These are phyloP conservation scores for Thalassaphorura encarpata DNA, from an alignment of 1,140 invertebrate species.

Conservation along the genomic window DNA sequence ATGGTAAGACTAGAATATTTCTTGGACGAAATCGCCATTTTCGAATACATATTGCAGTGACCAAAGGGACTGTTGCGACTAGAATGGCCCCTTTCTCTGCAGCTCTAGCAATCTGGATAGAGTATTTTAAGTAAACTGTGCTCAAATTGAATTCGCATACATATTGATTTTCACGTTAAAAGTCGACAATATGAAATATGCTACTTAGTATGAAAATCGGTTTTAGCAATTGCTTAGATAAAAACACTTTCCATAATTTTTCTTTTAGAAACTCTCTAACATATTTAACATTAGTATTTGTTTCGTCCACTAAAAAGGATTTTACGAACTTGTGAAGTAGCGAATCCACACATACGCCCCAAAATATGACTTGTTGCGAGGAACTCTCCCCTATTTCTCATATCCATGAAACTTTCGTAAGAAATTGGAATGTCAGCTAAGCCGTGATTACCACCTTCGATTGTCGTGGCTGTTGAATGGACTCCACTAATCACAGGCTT, in stretches of 20 bases:
- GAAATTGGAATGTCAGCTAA: constrained; percentile 22
- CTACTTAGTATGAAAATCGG: too few species aligned
- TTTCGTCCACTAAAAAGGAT: background rate
- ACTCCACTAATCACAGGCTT: constrained; percentile 13
- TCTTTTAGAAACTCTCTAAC: too few species aligned
- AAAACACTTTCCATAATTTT: too few species aligned
- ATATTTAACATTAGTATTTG: too few species aligned
- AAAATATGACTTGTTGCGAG: constrained; percentile 11
- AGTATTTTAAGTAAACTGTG: background rate
- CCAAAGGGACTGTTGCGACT: constrained; percentile 16
- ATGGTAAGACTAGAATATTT: constrained; percentile 11
- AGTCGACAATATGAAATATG: too few species aligned
- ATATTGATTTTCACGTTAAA: background rate
- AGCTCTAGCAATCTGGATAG: constrained; percentile 15
- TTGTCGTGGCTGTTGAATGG: constrained; percentile 21
- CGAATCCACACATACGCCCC: constrained; percentile 19
- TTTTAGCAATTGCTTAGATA: background rate
- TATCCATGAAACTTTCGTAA: constrained; percentile 10
- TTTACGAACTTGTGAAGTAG: constrained; percentile 16
- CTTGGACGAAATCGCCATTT: constrained; percentile 16
- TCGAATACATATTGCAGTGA: constrained; percentile 7
- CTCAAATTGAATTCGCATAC: background rate
- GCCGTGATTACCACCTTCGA: constrained; percentile 15
- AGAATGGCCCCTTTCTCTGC: constrained; percentile 9
- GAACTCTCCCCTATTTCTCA: constrained; percentile 21